These are phyloP conservation scores for Cheilosia urbana DNA, from an alignment of 2,888 invertebrate genomes.

Conservation along the genomic window DNA sequence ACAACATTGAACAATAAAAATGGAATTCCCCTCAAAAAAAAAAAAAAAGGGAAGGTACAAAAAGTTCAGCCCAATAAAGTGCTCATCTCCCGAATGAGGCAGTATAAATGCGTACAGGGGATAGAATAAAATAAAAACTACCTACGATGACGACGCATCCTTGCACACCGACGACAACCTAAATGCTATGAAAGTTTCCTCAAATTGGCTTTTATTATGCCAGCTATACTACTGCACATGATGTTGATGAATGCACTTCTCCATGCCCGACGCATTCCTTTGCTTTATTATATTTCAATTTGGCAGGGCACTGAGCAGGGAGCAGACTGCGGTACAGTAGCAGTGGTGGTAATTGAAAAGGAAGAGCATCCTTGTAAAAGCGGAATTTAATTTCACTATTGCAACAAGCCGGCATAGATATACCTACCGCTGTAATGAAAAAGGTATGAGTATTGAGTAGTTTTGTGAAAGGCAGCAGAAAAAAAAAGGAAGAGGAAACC, in stretches of 20 bases:
- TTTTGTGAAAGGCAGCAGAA: not conserved
- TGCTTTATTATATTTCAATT: constrained; percentile 69
- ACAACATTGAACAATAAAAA: constrained; percentile 72
- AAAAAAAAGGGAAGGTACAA: not conserved
- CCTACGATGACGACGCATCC: constrained; percentile 69
- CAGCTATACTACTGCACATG: not conserved
- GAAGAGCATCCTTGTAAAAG: constrained; percentile 33
- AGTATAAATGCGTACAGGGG: constrained; percentile 43
- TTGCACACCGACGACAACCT: constrained; percentile 35
- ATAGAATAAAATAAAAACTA: not conserved
- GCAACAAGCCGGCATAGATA: constrained; percentile 26
- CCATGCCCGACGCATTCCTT: constrained; percentile 44
- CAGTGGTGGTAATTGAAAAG: not conserved
- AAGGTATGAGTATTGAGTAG: constrained; percentile 1
- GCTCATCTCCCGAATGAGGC: not conserved
- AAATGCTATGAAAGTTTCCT: constrained; percentile 44
- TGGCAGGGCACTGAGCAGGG: constrained; percentile 9
- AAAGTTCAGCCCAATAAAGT: constrained; percentile 18
- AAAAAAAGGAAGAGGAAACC: not conserved
- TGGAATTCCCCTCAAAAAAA: constrained; percentile 59
- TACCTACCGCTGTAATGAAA: constrained; percentile 2
- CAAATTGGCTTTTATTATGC: constrained; percentile 72
- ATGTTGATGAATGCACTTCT: constrained; percentile 67
- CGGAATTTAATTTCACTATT: constrained; percentile 62
- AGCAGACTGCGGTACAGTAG: not conserved